Evolutionary conservation across 1,140 invertebrate genomes (phyloP).

Genomic region (Drosophila ficusphila): DNA sequence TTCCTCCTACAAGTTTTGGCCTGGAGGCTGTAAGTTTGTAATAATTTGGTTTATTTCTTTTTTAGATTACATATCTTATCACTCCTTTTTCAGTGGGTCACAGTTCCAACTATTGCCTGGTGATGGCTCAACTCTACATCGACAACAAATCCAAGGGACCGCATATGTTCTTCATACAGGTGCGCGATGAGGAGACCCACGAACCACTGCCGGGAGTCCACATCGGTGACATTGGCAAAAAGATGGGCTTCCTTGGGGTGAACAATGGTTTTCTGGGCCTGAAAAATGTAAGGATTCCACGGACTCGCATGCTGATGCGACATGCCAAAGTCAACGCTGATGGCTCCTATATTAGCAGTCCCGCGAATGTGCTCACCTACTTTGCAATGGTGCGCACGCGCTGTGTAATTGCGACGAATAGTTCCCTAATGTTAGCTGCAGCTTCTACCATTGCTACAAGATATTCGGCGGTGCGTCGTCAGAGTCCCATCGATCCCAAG

Average conservation of each 20-base stretch:
- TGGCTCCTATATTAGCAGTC: constrained; percentile 94
- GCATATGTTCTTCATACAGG: constrained; percentile 96
- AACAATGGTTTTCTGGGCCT: constrained; percentile 97
- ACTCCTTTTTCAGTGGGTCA: constrained; percentile 90
- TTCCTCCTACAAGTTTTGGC: constrained; percentile 97
- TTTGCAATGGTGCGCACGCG: constrained; percentile 97
- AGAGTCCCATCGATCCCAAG: constrained; percentile 93
- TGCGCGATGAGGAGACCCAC: constrained; percentile 94
- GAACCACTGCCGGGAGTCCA: constrained; percentile 93
- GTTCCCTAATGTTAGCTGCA: constrained; percentile 88
- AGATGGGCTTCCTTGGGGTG: constrained; percentile 94
- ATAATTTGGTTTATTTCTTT: no score
- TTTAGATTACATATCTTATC: neutral
- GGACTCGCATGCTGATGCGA: constrained; percentile 96
- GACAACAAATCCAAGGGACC: constrained; percentile 93
- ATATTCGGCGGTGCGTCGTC: constrained; percentile 94
- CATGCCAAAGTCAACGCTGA: constrained; percentile 93
- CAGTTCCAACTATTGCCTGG: constrained; percentile 94
- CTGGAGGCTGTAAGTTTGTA: constrained; percentile 91
- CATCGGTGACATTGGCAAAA: constrained; percentile 97
- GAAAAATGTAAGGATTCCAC: constrained; percentile 93
- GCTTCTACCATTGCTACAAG: constrained; percentile 93
- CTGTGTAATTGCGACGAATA: constrained; percentile 90
- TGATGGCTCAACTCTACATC: constrained; percentile 94
- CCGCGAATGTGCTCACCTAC: constrained; percentile 94